Evolutionary conservation across 2,113 vertebrate species (phyloP), one percentile per base, ranked within the genome.

Genomic region (Thymallus thymallus): DNA sequence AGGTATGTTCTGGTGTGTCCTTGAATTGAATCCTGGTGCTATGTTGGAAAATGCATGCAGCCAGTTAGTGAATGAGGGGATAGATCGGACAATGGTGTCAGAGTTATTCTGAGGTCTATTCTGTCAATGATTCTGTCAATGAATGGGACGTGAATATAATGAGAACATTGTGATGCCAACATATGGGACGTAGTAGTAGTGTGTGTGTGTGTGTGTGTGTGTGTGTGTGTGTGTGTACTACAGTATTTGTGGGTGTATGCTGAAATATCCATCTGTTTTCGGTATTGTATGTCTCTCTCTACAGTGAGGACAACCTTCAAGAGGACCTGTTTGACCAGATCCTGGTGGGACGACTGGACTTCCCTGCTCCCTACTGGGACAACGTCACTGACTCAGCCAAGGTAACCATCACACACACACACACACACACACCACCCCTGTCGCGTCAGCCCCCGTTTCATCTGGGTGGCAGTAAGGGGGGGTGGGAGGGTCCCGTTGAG

Each of bases 281-380:
- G 9, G 35, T 9, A 41, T 41, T 73, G 24, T 76, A 6, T 79
- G 32, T 83, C 6, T 65, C 7, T 73, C 5, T 68, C 6, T 76
- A 29, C 78, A 99, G 98, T 92, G 98, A 99, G 81, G 97, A 93
- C 84, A 97, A 98, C 78, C 91, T 93, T 51, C 98, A 99, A 79
- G 98, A 99, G 86, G 98, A 98, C 75, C 93, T 99, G 86, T 99
- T 99, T 70, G 96, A 98, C 82, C 97, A 99, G 92, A 99, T 99
- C 84, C 91, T 99, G 51, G 87, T 93, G 48, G 98, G 98, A 14
- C 94, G 88, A 69, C 88, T 99, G 82, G 96, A 98, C 79, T 99
- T 96, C 76, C 97, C 97, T 24, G 94, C 96, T 72, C 97, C 98
- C 18, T 99, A 98, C 87, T 99, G 98, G 98, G 97, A 99, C 90